phyloP scores from a whole-genome alignment of 1,140 invertebrate genomes.

The Microplitis demolitor region DNA sequence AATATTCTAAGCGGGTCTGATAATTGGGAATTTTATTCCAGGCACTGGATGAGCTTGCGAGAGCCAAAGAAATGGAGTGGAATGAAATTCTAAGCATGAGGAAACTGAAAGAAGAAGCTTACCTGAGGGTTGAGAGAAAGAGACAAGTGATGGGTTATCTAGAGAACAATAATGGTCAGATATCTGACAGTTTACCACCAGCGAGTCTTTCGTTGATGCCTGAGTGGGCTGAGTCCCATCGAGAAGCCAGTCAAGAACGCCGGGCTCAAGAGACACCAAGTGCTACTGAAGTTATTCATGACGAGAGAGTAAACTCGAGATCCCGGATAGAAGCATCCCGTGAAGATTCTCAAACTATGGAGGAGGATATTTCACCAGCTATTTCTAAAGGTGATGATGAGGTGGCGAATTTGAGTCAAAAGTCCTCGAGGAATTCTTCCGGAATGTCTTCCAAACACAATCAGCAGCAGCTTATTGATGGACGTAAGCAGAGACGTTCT shows the following conservation, averaged over 20 bases:
- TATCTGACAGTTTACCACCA: conserved; percentile 38
- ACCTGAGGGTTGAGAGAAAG: conserved; percentile 70
- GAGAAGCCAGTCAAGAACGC: not conserved
- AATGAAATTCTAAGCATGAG: conserved; percentile 78
- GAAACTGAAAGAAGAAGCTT: conserved; percentile 81
- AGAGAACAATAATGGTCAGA: conserved; percentile 41
- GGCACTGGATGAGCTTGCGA: conserved; percentile 70
- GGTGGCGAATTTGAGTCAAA: not conserved
- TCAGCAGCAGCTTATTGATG: conserved; percentile 15
- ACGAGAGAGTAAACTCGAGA: conserved; percentile 20
- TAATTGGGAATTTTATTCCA: conserved; percentile 48
- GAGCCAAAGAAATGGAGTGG: conserved; percentile 83
- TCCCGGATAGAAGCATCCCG: conserved; percentile 18
- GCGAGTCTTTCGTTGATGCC: conserved; percentile 37
- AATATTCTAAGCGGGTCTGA: conserved; percentile 12
- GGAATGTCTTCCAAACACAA: conserved; percentile 30
- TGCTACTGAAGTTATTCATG: not conserved
- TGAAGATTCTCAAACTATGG: conserved; percentile 16
- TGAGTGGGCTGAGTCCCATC: conserved; percentile 41
- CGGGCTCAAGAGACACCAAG: not conserved
- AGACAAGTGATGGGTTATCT: conserved; percentile 65
- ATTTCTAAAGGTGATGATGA: conserved; percentile 8
- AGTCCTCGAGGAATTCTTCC: conserved; percentile 27
- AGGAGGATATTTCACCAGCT: not conserved
- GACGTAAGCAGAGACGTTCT: conserved; percentile 39